Evolutionary conservation across 2,888 invertebrate species (phyloP), one percentile per base, ranked within the genome.

Genomic region (Meta bourneti): DNA sequence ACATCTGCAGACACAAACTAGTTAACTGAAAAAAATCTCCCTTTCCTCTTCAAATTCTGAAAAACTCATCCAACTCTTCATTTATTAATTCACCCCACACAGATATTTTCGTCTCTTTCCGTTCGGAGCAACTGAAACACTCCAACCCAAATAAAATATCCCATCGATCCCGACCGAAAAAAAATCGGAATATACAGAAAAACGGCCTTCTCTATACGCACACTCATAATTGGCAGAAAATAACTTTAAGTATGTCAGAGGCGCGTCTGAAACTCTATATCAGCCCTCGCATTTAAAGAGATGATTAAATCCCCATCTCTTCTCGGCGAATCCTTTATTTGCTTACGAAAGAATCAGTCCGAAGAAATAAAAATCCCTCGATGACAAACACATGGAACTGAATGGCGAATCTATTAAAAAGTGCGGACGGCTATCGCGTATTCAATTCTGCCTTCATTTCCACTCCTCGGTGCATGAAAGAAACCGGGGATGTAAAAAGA

Each of bases 391-490:
- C 61, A 7, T 49, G 13, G 13, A 20, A 19, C 61, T 80, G 79
- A 80, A 80, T 51, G 9, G 51, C 8, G 49, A 75, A 81, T 74
- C 77, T 77, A 85, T 85, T 74, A 69, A 88, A 80, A 74, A 49
- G 34, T 34, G 49, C 20, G 71, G 70, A 20, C 34, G 72, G 34
- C 34, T 20, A 71, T 85, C 85, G 34, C 75, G 52, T 77, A 61
- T 87, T 79, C 79, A 77, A 71, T 87, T 79, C 79, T 72, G 79
- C 72, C 78, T 86, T 78, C 78, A 86, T 54, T 61, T 54, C 20
- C 6, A 5, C n/a, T 49, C 19, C 11, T 7, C 8, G 20, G 13
- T 71, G 72, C 72, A 74, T 13, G 78, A 77, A 82, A 54, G 34
- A 52, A 70, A 7, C n/a, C 49, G 69, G 70, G 61, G 49, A 75